phyloP scores from a whole-genome alignment of 1,140 invertebrate species.

The Panagrolaimus sp. region DNA sequence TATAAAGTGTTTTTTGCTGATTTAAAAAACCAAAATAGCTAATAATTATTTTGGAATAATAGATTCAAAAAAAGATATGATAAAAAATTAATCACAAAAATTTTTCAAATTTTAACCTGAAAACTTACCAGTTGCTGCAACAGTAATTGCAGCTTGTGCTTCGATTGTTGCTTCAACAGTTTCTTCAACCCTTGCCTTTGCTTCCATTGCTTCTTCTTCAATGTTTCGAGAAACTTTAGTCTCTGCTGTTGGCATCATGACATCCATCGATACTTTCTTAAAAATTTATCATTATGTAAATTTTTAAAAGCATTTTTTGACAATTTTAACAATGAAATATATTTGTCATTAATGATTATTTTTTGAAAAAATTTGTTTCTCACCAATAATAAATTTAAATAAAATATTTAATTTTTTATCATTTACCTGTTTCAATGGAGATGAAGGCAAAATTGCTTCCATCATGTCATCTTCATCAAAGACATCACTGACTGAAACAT shows the following conservation, averaged over 20 bases:
- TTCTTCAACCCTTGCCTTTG: background rate
- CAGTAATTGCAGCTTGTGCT: slow-evolving; percentile 2
- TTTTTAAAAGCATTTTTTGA: background rate
- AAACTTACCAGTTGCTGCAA: background rate
- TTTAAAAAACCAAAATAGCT: too few species aligned
- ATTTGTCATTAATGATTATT: too few species aligned
- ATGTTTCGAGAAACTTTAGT: slow-evolving; percentile 8
- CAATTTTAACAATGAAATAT: slow-evolving; percentile 17
- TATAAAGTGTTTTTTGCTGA: too few species aligned
- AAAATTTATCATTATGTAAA: background rate
- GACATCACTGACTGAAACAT: slow-evolving; percentile 25
- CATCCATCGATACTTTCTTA: background rate
- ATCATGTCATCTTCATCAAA: slow-evolving; percentile 24
- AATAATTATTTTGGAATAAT: too few species aligned
- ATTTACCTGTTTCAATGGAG: slow-evolving; percentile 22
- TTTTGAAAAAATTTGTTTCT: too few species aligned
- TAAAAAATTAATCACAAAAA: too few species aligned
- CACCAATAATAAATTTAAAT: too few species aligned
- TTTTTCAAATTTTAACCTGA: too few species aligned
- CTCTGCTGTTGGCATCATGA: background rate
- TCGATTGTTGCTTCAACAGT: background rate
- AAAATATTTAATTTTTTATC: too few species aligned
- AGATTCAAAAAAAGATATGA: too few species aligned
- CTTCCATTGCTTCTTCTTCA: slow-evolving; percentile 14
- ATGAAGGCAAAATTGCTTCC: slow-evolving; percentile 27